Percentiles rank a stretch among this genome's conserved stretches.
phyloP scores from a whole-genome alignment of 2,113 vertebrate genomes.

The Mungos mungo region DNA sequence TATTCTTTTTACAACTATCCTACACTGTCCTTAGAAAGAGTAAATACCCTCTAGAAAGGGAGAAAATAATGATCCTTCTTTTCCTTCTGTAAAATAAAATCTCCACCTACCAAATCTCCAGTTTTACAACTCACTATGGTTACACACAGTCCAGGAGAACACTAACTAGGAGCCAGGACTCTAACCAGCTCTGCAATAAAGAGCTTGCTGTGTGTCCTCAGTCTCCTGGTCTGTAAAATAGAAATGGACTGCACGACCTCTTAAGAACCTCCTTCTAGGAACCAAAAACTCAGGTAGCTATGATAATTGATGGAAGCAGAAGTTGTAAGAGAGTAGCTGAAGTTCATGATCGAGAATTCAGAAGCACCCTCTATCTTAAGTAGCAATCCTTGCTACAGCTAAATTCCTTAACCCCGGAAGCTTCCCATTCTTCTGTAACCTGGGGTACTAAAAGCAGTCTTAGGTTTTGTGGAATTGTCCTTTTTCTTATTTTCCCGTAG shows the following conservation, averaged over 20 bases:
- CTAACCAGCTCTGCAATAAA: background rate
- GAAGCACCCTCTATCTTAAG: background rate
- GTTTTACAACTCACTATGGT: background rate
- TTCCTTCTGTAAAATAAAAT: slow-evolving; percentile 11
- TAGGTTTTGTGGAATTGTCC: background rate
- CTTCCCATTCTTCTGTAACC: background rate
- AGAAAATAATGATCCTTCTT: background rate
- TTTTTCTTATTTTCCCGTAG: background rate
- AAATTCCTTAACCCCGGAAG: background rate
- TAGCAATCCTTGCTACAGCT: background rate
- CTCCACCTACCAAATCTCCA: background rate
- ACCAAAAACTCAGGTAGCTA: background rate
- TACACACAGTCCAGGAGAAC: background rate
- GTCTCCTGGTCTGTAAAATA: background rate
- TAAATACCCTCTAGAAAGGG: background rate
- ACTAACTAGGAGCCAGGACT: background rate
- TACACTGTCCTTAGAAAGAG: background rate
- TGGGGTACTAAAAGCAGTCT: background rate
- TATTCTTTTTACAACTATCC: background rate
- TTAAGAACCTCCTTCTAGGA: background rate
- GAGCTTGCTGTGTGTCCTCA: background rate
- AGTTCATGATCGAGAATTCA: background rate
- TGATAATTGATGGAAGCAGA: background rate
- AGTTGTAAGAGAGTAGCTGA: background rate
- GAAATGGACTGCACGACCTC: background rate